A percentile compares a stretch with the other conserved stretches of the same genome.
Conservation (phyloP, 1,140 invertebrate genomes). For the Meloidogyne hapla region DNA sequence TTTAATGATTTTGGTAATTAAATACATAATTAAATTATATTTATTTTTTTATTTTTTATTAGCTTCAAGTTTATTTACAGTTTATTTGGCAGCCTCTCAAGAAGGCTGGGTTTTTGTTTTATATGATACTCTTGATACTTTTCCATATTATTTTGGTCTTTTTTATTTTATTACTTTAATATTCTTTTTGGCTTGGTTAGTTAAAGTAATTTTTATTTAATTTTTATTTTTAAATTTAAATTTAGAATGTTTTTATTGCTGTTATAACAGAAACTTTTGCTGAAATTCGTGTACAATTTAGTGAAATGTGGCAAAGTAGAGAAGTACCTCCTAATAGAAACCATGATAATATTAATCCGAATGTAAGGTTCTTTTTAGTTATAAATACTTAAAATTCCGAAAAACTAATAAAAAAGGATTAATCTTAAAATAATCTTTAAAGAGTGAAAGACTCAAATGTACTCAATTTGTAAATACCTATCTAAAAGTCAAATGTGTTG, state of each 20-base stretch:
- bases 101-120: slow-evolving; percentile 99
- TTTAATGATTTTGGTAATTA: slow-evolving; percentile 87
- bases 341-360: slow-evolving; percentile 56
- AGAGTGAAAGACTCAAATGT: too few relatives aligned
- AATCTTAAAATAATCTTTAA: too few relatives aligned
- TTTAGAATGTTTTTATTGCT: slow-evolving; percentile 94
- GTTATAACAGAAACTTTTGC: slow-evolving; percentile 99
- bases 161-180: slow-evolving; percentile 98
- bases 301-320: slow-evolving; percentile 97
- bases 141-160: slow-evolving; percentile 90
- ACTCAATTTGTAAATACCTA: too few relatives aligned
- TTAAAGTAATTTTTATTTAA: slow-evolving; percentile 74
- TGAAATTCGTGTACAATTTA: slow-evolving; percentile 98
- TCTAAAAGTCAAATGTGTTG: too few relatives aligned
- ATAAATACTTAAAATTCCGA: too few relatives aligned
- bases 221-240: not conserved
- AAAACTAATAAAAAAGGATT: too few relatives aligned
- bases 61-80: slow-evolving; percentile 75
- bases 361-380: too few relatives aligned
- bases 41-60: slow-evolving; percentile 27
- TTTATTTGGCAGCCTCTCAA: slow-evolving; percentile 97
- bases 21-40: slow-evolving; percentile 21
- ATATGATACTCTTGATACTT: slow-evolving; percentile 94
- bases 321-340: slow-evolving; percentile 61
- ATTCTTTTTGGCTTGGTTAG: slow-evolving; percentile 97